Base-by-base conservation (phyloP, 2,797 vertebrate species). In the Chloroceryle amazona region DNA sequence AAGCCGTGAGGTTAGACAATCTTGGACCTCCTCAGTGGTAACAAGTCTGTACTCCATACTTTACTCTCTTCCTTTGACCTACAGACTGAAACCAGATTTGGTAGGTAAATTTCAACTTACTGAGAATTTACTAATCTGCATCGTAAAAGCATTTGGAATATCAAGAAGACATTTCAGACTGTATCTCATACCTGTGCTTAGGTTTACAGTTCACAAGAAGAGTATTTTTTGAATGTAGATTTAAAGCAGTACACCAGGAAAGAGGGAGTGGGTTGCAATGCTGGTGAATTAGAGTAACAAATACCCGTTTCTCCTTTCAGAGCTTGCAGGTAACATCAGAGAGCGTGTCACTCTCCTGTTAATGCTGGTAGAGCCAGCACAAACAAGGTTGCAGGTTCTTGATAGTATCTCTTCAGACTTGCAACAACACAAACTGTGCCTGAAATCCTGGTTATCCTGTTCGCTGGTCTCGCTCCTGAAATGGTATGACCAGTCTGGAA, bases 1-100 rank as follows among this genome's bases (percentile, higher is more conserved):
- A 15, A 99, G 99, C 96, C 98, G 99, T 3, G 99, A 99, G 96
- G 99, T 99, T 25, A 97, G 92, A 41, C 99, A 99, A 86, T 98
- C 99, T 2, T 99, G 99, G 99, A 97, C 89, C 17, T 99, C 99
- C 20, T 98, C 99, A 0, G 95, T 98, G 49, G 11, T 98, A 86
- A 99, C 98, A 93, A 99, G 99, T 3, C 52, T 99, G 3, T 94
- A 95, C 4, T 98, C 99, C 72, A 78, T 98, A 35, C 78, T 98
- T 23, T 97, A 97, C 54, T 98, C 98, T 39, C 31, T 99, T 22
- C 99, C 98, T 19, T 96, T 99, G 93, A 97, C 98, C 94, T 98
- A 98, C 96, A 98, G 83, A 93, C 95, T 99, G 92, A 98, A 98
- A 94, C 99, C 99, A 31, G 99, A 99, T 97, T 62, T 99, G 99